Percentiles rank a stretch among this genome's conserved stretches.
These are phyloP conservation scores for Mus pahari DNA, from an alignment of 2,113 vertebrate genomes.

Conservation along the genomic window DNA sequence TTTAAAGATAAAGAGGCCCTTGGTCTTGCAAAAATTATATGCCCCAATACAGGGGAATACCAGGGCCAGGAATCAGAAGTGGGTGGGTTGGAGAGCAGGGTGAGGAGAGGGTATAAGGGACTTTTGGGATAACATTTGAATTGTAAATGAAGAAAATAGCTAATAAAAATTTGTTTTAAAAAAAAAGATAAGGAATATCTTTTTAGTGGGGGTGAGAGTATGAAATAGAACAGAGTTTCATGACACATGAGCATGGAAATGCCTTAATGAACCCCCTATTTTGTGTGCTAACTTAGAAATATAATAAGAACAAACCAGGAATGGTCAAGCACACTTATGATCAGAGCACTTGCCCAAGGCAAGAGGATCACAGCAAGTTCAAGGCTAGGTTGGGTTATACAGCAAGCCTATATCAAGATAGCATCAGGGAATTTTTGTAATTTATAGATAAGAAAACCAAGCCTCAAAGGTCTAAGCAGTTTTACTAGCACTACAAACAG, in stretches of 20 bases:
- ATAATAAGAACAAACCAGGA: background rate
- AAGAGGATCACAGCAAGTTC: background rate
- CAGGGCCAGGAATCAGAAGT: no score
- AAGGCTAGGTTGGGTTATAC: background rate
- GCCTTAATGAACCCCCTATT: background rate
- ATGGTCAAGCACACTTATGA: background rate
- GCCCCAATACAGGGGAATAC: no score
- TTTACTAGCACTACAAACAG: background rate
- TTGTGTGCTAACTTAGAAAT: background rate
- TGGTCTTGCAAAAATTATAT: no score
- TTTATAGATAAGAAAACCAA: conserved; percentile 18
- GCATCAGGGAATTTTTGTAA: background rate
- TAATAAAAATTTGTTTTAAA: no score
- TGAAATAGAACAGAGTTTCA: background rate
- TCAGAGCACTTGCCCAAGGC: background rate
- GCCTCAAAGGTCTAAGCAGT: background rate
- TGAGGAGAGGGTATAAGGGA: no score
- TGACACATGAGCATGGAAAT: background rate
- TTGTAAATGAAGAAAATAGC: no score
- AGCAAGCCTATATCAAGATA: background rate
- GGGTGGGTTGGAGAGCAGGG: no score
- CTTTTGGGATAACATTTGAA: no score
- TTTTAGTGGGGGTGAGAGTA: background rate
- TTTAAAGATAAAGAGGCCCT: conserved; percentile 54
- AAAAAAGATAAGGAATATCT: conserved; percentile 48